phyloP scores from a whole-genome alignment of 2,888 invertebrate species.

The Helicoverpa assulta region DNA sequence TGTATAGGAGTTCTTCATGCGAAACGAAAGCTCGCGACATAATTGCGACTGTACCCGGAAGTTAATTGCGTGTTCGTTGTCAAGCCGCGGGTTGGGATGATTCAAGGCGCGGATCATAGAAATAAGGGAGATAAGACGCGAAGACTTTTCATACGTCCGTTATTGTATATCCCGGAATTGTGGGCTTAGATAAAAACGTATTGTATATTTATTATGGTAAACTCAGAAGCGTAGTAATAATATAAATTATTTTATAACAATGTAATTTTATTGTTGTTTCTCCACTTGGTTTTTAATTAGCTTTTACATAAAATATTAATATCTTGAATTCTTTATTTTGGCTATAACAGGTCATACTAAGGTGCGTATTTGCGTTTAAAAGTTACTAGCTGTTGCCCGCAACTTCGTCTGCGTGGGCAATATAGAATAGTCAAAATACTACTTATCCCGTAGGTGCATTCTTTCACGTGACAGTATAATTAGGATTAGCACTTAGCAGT shows the following conservation, averaged over 20 bases:
- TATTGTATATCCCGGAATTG: slow-evolving; percentile 32
- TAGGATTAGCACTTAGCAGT: too few relatives aligned
- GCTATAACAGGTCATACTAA: too few relatives aligned
- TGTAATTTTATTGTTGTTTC: slow-evolving; percentile 5
- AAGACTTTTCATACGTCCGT: slow-evolving; percentile 32
- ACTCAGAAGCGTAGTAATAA: background rate
- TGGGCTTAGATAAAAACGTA: slow-evolving; percentile 35
- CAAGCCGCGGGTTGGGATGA: slow-evolving; percentile 68
- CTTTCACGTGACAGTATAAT: too few relatives aligned
- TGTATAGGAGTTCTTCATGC: slow-evolving; percentile 39
- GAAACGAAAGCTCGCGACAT: slow-evolving; percentile 64
- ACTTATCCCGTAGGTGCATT: too few relatives aligned
- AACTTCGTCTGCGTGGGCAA: too few relatives aligned
- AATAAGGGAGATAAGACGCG: slow-evolving; percentile 54
- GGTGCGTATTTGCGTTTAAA: too few relatives aligned
- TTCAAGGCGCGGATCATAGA: slow-evolving; percentile 65
- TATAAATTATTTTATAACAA: background rate
- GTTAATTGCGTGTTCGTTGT: slow-evolving; percentile 79
- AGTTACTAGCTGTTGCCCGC: too few relatives aligned
- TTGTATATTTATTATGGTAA: slow-evolving; percentile 19
- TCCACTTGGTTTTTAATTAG: too few relatives aligned
- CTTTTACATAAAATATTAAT: too few relatives aligned
- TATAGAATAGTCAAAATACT: too few relatives aligned
- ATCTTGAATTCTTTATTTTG: too few relatives aligned
- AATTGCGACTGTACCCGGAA: slow-evolving; percentile 73